Conservation (phyloP, 1,140 invertebrate species). For the Drosophila varians region DNA sequence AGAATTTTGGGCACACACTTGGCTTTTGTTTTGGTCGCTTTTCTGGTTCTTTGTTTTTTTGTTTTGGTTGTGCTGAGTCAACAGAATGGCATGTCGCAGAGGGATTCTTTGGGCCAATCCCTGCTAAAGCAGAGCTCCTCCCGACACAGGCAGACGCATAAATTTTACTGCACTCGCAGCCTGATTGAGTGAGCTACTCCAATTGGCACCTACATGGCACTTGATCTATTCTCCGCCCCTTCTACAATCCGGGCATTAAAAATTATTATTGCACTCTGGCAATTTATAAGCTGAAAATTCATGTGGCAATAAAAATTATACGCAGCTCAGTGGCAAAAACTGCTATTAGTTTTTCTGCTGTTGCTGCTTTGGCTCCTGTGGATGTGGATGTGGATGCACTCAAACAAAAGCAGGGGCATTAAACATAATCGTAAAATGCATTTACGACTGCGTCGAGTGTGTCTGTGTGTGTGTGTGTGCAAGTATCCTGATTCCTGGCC, state of each 20-base stretch:
- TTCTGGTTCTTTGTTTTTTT: constrained; percentile 23
- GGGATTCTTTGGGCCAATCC: constrained; percentile 14
- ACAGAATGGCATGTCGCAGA: constrained; percentile 64
- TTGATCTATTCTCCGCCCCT: constrained; percentile 18
- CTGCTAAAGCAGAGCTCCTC: constrained; percentile 15
- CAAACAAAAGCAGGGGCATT: constrained; percentile 46
- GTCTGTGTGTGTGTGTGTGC: neutral
- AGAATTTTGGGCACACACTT: constrained; percentile 8
- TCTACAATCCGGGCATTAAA: constrained; percentile 12
- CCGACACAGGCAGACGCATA: constrained; percentile 23
- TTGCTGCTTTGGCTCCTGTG: neutral
- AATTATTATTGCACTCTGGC: constrained; percentile 43
- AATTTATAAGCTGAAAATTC: constrained; percentile 62
- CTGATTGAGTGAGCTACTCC: constrained; percentile 67
- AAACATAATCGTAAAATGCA: constrained; percentile 48
- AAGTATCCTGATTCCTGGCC: neutral
- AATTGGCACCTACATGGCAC: constrained; percentile 62
- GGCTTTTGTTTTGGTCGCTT: constrained; percentile 20
- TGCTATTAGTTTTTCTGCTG: constrained; percentile 37
- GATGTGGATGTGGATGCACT: constrained; percentile 18
- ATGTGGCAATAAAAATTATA: constrained; percentile 47
- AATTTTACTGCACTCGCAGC: constrained; percentile 36
- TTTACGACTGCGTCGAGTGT: constrained; percentile 36
- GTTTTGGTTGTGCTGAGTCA: constrained; percentile 66
- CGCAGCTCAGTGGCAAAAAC: constrained; percentile 17